Base-by-base conservation (phyloP, 2,888 invertebrate species). In the Margaritifera margaritifera region DNA sequence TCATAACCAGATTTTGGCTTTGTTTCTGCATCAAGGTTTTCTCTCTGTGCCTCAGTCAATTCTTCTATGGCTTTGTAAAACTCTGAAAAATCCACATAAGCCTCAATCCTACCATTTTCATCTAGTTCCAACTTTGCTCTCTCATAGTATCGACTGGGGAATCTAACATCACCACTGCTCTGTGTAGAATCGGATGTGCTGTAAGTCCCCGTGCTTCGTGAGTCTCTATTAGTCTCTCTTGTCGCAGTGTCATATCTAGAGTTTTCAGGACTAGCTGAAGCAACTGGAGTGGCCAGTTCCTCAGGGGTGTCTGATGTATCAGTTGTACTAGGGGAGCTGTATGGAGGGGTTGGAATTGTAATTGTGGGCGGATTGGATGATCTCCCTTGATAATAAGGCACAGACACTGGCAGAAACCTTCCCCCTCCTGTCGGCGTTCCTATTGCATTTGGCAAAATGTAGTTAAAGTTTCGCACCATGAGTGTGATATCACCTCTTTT, bases 401-500 rank as follows among this genome's bases (percentile, higher is more conserved):
- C 77, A 5, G 78, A 77, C 8, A 77, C 70, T n/a, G 81, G 80
- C 42, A 78, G 73, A 62, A 72, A 78, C 19, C 71, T n/a, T n/a
- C 66, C 74, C 31, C 77, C 73, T 19, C 80, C 78, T 22, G 83
- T 87, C 4, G 90, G 88, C 70, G 88, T 90, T 56, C 84, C 83
- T 22, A 92, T 90, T 0, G 93, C 92, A 77, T 93, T 92, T 0
- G 94, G 93, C 25, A 95, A 90, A 0, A 94, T 92, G 84, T 94
- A 95, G 85, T 95, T 95, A 83, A 97, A 96, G 88, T 96, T 96
- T 58, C 96, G 92, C 66, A 97, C 94, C 0, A 97, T 88, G 25
- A 97, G 91, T 0, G 96, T 95, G 86, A 96, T 95, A 83, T 96
- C 96, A 22, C 95, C 95, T 53, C 95, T 92, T 57, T 94, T 93